These are phyloP conservation scores for Lytechinus pictus DNA, from an alignment of 35 echinoderm and acorn worm species.

Conservation along the genomic window DNA sequence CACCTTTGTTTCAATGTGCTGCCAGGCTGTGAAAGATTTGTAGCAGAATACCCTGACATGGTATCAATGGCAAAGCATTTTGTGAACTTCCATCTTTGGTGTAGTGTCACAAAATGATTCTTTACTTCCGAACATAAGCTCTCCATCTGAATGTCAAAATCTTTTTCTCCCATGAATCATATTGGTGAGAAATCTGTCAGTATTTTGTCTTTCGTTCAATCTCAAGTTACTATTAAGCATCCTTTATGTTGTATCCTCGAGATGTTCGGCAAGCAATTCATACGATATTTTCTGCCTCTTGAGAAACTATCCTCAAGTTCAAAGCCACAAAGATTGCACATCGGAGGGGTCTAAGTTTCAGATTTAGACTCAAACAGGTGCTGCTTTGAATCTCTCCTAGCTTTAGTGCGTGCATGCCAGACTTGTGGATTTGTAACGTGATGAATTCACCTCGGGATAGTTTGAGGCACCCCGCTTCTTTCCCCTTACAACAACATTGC, in stretches of 20 bases:
- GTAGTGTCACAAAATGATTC: neutral
- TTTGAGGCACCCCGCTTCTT: neutral
- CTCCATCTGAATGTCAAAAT: neutral
- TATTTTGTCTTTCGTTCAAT: neutral
- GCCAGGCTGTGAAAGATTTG: constrained; percentile 9
- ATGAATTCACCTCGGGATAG: constrained; percentile 1
- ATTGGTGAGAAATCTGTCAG: constrained; percentile 17
- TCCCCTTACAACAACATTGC: neutral
- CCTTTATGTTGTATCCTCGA: neutral
- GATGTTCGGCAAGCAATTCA: neutral
- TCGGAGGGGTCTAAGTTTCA: neutral
- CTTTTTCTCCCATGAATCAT: neutral
- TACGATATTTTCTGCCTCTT: neutral
- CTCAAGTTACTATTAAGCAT: neutral
- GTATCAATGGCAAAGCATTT: neutral
- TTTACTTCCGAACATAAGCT: neutral
- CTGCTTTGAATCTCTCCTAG: neutral
- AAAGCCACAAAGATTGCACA: neutral
- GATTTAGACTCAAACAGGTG: constrained; percentile 10
- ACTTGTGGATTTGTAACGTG: neutral
- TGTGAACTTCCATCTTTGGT: neutral
- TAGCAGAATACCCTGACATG: neutral
- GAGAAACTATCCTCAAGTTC: neutral
- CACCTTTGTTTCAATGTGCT: constrained; percentile 17
- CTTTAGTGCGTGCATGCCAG: neutral